phyloP scores from a whole-genome alignment of 1,140 invertebrate genomes.

The Tetragnatha versicolor region DNA sequence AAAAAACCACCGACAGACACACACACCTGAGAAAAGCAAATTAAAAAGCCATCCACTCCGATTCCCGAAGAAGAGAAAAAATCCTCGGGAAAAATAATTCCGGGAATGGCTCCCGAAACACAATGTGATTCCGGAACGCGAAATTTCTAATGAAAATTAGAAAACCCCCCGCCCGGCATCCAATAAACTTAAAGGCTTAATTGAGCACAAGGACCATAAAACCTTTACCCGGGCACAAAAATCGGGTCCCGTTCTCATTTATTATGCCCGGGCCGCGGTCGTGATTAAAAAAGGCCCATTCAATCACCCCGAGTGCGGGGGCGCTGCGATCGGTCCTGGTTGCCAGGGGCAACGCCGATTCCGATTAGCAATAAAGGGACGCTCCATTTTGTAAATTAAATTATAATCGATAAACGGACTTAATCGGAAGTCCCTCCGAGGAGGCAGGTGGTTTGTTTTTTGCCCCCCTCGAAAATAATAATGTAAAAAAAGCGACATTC shows the following conservation, averaged over 20 bases:
- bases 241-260: conserved; percentile 21
- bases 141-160: conserved; percentile 45
- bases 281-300: conserved; percentile 16
- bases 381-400: conserved; percentile 56
- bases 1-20: no score
- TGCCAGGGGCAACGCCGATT: conserved; percentile 49
- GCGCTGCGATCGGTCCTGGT: conserved; percentile 29
- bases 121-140: background rate
- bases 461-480: background rate
- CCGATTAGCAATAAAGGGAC: conserved; percentile 55
- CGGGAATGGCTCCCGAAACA: conserved; percentile 5
- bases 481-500: conserved; percentile 23
- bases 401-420: conserved; percentile 55
- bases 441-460: conserved; percentile 34
- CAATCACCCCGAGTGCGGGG: conserved; percentile 27
- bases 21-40: no score
- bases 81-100: conserved; percentile 1
- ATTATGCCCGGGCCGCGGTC: conserved; percentile 20
- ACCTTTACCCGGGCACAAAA: conserved; percentile 27
- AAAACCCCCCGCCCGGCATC: conserved; percentile 2
- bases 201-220: conserved; percentile 48
- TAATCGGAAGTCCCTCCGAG: conserved; percentile 48
- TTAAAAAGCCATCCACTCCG: no score
- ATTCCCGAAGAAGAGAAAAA: no score
- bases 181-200: conserved; percentile 49